phyloP scores from a whole-genome alignment of 2,113 vertebrate genomes.

The Sakesphorus luctuosus region DNA sequence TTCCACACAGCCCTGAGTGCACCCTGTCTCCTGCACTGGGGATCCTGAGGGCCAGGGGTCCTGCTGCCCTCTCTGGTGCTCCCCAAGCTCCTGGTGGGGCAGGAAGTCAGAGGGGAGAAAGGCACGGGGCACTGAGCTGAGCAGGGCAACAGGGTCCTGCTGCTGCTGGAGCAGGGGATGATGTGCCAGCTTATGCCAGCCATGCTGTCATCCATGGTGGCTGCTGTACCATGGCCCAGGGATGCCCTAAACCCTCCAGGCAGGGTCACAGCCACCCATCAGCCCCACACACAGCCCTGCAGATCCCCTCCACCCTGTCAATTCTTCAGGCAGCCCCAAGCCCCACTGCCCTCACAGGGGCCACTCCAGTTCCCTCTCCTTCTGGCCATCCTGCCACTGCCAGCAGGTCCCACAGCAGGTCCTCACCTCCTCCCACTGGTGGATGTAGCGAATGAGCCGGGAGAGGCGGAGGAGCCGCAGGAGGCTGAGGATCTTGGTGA shows the following conservation, averaged over 20 bases:
- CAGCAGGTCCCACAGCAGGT: not conserved
- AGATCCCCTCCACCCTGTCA: not conserved
- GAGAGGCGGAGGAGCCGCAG: constrained; percentile 94
- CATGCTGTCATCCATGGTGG: not conserved
- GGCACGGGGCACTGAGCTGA: not conserved
- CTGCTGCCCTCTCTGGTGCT: not conserved
- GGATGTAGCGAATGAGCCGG: constrained; percentile 96
- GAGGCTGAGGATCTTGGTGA: constrained; percentile 98
- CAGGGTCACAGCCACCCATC: not conserved
- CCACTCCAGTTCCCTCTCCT: rapidly evolving
- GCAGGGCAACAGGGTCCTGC: not conserved
- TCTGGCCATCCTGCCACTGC: not conserved
- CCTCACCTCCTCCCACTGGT: constrained; percentile 98
- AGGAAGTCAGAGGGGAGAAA: not conserved
- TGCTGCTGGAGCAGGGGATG: not conserved
- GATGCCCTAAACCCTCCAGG: not conserved
- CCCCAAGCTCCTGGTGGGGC: rapidly evolving
- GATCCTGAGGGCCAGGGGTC: rapidly evolving
- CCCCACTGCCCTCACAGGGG: rapidly evolving
- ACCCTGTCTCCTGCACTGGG: not conserved
- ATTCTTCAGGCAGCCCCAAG: not conserved
- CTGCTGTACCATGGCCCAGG: not conserved
- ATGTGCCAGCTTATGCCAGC: not conserved
- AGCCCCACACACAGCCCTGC: not conserved
- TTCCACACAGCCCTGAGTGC: not conserved